A percentile compares a stretch with the other conserved stretches of the same genome.
Evolutionary conservation across 1,140 invertebrate genomes (phyloP).

Genomic region (Brachionus manjavacas): DNA sequence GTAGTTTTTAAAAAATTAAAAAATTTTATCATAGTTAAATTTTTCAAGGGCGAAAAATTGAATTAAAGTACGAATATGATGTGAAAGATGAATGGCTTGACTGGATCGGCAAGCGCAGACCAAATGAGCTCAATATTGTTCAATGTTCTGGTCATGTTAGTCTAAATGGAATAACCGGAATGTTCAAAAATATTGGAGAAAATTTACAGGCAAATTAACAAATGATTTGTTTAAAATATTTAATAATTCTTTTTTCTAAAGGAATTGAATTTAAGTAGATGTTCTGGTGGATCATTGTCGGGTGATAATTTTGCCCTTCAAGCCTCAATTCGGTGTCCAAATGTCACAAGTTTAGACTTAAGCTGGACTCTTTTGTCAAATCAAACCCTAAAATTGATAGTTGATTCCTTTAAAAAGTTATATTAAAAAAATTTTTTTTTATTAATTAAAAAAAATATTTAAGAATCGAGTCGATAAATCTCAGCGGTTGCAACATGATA

Average conservation of each 20-base stretch:
- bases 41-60: conserved; percentile 24
- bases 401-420: conserved; percentile 38
- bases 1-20: not conserved
- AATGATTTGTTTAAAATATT: not conserved
- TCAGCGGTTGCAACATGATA: conserved; percentile 38
- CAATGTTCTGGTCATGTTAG: conserved; percentile 13
- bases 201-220: not conserved
- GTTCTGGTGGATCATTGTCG: conserved; percentile 34
- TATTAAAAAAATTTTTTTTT: not conserved
- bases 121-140: conserved; percentile 7
- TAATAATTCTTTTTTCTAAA: not conserved
- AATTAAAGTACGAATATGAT: not conserved
- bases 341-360: conserved; percentile 36
- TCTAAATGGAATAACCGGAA: not conserved
- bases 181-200: conserved; percentile 37
- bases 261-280: conserved; percentile 39
- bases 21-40: too few relatives aligned
- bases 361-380: conserved; percentile 37
- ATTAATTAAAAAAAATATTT: not conserved
- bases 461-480: conserved; percentile 38
- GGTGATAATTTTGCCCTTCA: conserved; percentile 41
- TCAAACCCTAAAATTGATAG: conserved; percentile 36
- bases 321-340: conserved; percentile 29
- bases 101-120: conserved; percentile 21
- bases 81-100: conserved; percentile 28